Conservation (phyloP, 2,113 vertebrate species). For the Megaleporinus macrocephalus region DNA sequence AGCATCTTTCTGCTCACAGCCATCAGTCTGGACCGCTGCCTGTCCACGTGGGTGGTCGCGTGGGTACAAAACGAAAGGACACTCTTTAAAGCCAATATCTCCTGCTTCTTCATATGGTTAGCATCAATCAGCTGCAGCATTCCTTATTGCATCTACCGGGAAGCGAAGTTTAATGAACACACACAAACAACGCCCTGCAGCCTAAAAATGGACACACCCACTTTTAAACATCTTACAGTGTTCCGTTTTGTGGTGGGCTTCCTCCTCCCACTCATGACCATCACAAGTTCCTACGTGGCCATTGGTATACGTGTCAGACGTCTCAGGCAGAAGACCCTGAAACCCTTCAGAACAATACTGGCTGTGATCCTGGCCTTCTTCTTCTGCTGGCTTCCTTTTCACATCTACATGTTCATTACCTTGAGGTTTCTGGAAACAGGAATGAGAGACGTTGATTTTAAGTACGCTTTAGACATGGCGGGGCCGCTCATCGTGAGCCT, state of each 20-base stretch:
- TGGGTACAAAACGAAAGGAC: constrained; percentile 76
- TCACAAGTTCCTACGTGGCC: constrained; percentile 58
- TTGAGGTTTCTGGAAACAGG: background rate
- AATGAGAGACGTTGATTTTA: background rate
- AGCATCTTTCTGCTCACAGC: constrained; percentile 70
- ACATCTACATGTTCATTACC: constrained; percentile 34
- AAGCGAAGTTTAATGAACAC: no score
- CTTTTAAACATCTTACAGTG: background rate
- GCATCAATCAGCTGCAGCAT: constrained; percentile 56
- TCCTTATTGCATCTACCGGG: constrained; percentile 43
- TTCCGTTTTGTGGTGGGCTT: constrained; percentile 64
- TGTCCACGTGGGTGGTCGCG: constrained; percentile 65
- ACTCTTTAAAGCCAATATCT: constrained; percentile 46
- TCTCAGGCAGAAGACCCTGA: constrained; percentile 11
- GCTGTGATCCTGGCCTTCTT: constrained; percentile 65
- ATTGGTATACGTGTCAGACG: constrained; percentile 56
- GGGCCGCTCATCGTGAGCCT: constrained; percentile 31
- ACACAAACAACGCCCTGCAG: background rate
- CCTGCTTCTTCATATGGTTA: constrained; percentile 62
- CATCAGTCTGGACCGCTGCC: constrained; percentile 76
- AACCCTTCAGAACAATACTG: constrained; percentile 54
- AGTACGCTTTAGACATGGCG: background rate
- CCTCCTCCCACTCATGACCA: constrained; percentile 65
- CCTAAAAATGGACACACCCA: background rate
- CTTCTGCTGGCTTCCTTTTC: constrained; percentile 67